Base-by-base conservation (phyloP, 1,140 invertebrate genomes). In the Lasioglossum baleicum region DNA sequence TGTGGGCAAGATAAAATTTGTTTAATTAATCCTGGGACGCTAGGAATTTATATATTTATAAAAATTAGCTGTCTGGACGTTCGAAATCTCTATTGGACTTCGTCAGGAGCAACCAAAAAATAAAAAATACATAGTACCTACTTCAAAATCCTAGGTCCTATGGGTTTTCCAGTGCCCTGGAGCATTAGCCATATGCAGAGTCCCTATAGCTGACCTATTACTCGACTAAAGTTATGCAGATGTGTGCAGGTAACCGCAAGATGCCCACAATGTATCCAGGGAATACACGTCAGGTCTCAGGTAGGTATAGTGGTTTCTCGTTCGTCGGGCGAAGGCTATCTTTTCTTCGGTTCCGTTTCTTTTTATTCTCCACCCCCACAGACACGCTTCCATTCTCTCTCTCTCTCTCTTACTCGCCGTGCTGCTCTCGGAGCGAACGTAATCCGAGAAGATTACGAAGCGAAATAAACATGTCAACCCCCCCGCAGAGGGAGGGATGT, bases 391-490 rank as follows among this genome's bases (percentile, higher is more conserved):
- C 7, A 67, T 35, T 56, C 60, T 67, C 64, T 15, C 17, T 35
- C 20, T 69, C 20, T 65, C 15, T 22, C 13, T 72, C 67, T 75
- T 48, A 15, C n/a, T 73, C 15, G 56, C 20, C 11, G 20, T 40
- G 51, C 13, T 58, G 13, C 35, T 35, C 42, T 75, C n/a, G 66
- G 35, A 44, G 31, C 75, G 58, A 86, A 87, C 80, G 85, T 89
- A 89, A 89, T 89, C 87, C 85, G 88, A 89, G 87, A 89, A 87
- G 88, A 89, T 89, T 88, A 89, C 88, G 51, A 40, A 78, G 72
- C 73, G 88, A 89, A 89, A 89, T 89, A 89, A 89, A 89, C 88
- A 87, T 89, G 88, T 89, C 88, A 87, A 88, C 87, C 85, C 82
- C 81, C 82, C 82, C 65, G 81, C 66, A 53, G 70, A 71, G 56